Conservation (phyloP, 2,888 invertebrate species). For the Drosophila macrospina region DNA sequence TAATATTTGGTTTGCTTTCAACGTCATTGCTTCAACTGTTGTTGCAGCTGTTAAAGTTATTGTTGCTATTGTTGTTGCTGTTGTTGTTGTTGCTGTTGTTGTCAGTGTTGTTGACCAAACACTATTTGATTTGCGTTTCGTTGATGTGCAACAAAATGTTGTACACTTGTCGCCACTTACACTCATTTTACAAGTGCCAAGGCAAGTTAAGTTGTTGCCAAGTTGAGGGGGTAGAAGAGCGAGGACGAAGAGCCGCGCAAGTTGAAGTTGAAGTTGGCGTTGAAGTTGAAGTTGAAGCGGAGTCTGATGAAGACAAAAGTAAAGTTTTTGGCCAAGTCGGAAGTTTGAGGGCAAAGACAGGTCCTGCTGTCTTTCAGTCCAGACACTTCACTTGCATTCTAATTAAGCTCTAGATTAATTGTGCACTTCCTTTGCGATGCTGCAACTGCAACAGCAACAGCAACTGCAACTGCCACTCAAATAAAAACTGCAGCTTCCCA, state of each 20-base stretch:
- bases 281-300: background rate
- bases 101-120: slow-evolving; percentile 1
- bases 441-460: slow-evolving; percentile 38
- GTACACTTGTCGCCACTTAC: slow-evolving; percentile 35
- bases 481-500: slow-evolving; percentile 39
- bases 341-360: slow-evolving; percentile 35
- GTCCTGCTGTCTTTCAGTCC: slow-evolving; percentile 12
- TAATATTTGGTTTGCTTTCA: slow-evolving; percentile 31
- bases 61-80: slow-evolving; percentile 17
- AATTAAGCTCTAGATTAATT: slow-evolving; percentile 64
- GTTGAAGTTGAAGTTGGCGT: background rate
- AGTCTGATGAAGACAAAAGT: slow-evolving; percentile 15
- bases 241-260: background rate
- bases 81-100: slow-evolving; percentile 12
- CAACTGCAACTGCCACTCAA: slow-evolving; percentile 41
- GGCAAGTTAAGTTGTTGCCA: background rate
- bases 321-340: slow-evolving; percentile 38
- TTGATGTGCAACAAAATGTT: slow-evolving; percentile 46
- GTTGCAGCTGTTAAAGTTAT: slow-evolving; percentile 13
- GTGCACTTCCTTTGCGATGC: slow-evolving; percentile 53
- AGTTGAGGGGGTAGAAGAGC: background rate
- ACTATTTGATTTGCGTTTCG: slow-evolving; percentile 45
- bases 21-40: slow-evolving; percentile 16
- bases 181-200: slow-evolving; percentile 5
- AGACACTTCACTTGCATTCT: slow-evolving; percentile 57